These are phyloP conservation scores for Ageneiosus marmoratus DNA, from an alignment of 2,113 vertebrate species.

Conservation along the genomic window DNA sequence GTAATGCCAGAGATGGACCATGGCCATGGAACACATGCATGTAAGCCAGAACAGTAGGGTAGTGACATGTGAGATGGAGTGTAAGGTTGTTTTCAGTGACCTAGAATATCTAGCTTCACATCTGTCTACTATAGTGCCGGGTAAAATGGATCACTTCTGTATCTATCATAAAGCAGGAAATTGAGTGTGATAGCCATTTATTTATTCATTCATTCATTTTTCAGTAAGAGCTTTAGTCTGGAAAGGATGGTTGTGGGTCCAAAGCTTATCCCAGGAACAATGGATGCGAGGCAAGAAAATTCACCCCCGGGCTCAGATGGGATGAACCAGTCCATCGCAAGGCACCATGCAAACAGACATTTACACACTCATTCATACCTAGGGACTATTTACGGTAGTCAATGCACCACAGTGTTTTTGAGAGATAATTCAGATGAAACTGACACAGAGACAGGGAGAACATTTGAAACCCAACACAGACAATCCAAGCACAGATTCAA, in stretches of 20 bases:
- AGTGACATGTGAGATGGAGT: neutral
- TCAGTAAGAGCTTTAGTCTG: neutral
- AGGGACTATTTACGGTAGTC: neutral
- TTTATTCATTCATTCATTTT: neutral
- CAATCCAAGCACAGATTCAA: neutral
- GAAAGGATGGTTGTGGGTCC: neutral
- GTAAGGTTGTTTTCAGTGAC: neutral
- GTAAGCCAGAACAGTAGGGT: neutral
- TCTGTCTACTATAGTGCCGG: neutral
- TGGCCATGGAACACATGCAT: neutral
- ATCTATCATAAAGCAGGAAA: neutral
- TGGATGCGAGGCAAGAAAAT: neutral
- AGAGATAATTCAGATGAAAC: no score
- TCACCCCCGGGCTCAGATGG: neutral
- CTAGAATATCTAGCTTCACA: neutral
- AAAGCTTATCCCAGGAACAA: neutral
- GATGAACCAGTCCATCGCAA: neutral
- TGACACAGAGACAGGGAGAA: neutral
- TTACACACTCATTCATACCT: neutral
- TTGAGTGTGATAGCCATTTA: neutral
- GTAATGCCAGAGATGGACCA: neutral
- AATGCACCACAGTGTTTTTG: neutral
- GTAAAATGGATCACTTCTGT: neutral
- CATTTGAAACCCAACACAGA: neutral
- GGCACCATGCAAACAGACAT: no score